Evolutionary conservation across 2,888 invertebrate species (phyloP).

Genomic region (Pristionchus exspectatus): DNA sequence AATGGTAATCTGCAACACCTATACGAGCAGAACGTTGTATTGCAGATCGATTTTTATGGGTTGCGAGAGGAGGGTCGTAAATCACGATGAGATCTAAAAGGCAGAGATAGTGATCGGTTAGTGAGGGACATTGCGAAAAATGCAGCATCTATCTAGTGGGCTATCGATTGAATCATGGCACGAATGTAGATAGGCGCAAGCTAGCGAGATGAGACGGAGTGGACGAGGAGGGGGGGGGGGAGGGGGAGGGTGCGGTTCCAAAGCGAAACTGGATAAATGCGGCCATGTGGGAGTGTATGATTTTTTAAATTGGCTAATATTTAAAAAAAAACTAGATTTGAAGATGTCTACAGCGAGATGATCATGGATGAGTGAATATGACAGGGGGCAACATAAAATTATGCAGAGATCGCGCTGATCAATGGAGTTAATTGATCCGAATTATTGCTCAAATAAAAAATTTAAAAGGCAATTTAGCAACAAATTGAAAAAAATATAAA

Average conservation of each 20-base stretch:
- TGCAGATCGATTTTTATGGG: slow-evolving; percentile 29
- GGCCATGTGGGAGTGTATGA: no score
- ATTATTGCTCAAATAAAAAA: neutral
- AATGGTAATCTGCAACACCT: neutral
- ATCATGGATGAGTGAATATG: no score
- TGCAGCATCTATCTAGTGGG: neutral
- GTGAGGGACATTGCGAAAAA: neutral
- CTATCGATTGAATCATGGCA: neutral
- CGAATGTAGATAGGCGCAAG: no score
- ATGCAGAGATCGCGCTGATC: no score
- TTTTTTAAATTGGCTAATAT: no score
- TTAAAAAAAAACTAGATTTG: no score
- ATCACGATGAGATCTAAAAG: slow-evolving; percentile 1
- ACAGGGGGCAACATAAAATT: no score
- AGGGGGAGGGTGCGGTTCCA: neutral
- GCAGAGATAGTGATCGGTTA: neutral
- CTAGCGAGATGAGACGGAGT: neutral
- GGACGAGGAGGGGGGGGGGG: neutral
- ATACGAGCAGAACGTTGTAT: neutral
- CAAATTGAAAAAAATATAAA: neutral
- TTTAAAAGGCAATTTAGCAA: no score
- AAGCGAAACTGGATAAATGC: no score
- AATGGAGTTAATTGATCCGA: neutral
- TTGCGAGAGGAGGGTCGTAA: neutral
- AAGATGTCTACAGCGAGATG: no score